These are phyloP conservation scores for Drosophila littoralis DNA, from an alignment of 1,140 invertebrate genomes.

Conservation along the genomic window DNA sequence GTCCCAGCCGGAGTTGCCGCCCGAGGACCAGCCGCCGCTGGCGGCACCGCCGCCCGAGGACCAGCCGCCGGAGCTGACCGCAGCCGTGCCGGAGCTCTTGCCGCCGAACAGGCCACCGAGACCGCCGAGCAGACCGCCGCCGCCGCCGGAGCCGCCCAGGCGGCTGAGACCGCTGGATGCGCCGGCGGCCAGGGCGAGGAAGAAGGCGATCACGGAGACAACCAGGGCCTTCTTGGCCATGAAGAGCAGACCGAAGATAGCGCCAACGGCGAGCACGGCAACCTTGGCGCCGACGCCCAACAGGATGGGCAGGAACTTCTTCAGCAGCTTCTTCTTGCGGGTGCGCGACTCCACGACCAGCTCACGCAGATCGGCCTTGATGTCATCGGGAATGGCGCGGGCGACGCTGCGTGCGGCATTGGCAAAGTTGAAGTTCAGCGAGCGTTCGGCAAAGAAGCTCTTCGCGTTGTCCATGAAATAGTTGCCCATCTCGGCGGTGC, in stretches of 20 bases:
- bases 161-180: constrained; percentile 86
- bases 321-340: constrained; percentile 87
- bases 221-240: constrained; percentile 89
- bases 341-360: constrained; percentile 88
- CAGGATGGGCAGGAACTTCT: constrained; percentile 86
- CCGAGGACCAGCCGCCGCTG: constrained; percentile 69
- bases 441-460: constrained; percentile 87
- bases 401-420: constrained; percentile 86
- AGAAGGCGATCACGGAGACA: constrained; percentile 87
- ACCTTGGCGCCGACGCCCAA: constrained; percentile 87
- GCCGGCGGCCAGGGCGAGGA: constrained; percentile 86
- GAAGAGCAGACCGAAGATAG: constrained; percentile 87
- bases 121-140: constrained; percentile 75
- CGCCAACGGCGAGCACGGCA: constrained; percentile 85
- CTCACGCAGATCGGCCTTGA: constrained; percentile 86
- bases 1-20: constrained; percentile 78
- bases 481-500: constrained; percentile 87
- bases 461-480: constrained; percentile 86
- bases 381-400: constrained; percentile 85
- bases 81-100: constrained; percentile 65
- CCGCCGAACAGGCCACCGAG: constrained; percentile 81
- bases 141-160: constrained; percentile 69
- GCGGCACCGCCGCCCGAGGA: constrained; percentile 75
- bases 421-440: constrained; percentile 86
- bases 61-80: constrained; percentile 75